phyloP scores from a whole-genome alignment of 2,113 vertebrate species.

The Psittacula cyanocephala region DNA sequence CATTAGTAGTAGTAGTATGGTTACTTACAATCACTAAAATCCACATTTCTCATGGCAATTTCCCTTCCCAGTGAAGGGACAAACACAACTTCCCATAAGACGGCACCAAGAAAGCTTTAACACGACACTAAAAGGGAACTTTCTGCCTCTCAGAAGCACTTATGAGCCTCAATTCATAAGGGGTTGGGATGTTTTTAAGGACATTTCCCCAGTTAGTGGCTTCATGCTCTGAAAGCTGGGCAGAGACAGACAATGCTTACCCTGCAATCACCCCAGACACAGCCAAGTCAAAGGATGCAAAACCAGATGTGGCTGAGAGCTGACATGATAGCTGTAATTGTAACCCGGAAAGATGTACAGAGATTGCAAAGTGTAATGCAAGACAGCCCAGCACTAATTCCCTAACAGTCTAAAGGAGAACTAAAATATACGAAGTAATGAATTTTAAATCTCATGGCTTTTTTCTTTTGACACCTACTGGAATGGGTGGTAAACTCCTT shows the following conservation, averaged over 20 bases:
- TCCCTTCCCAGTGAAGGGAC: not conserved
- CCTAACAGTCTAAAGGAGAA: not conserved
- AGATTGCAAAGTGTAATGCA: not conserved
- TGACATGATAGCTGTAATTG: rapidly evolving
- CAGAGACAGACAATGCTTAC: rapidly evolving
- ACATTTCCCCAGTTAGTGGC: not conserved
- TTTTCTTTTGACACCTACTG: not conserved
- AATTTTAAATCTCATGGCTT: not conserved
- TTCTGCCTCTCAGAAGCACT: not conserved
- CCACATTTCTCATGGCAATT: not conserved
- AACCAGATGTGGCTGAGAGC: not conserved
- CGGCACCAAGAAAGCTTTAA: not conserved
- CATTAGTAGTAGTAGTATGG: not conserved
- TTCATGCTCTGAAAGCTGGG: not conserved
- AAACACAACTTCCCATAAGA: not conserved
- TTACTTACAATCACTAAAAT: not conserved
- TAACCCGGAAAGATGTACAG: not conserved
- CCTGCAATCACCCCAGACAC: not conserved
- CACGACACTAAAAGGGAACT: rapidly evolving
- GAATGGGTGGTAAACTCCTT: not conserved
- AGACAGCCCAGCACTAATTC: not conserved
- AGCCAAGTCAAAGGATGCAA: not conserved
- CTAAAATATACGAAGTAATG: not conserved
- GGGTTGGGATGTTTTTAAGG: not conserved
- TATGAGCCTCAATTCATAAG: rapidly evolving